Evolutionary conservation across 1,140 invertebrate species (phyloP), one percentile per base, ranked within the genome.

Genomic region (Asobara japonica): DNA sequence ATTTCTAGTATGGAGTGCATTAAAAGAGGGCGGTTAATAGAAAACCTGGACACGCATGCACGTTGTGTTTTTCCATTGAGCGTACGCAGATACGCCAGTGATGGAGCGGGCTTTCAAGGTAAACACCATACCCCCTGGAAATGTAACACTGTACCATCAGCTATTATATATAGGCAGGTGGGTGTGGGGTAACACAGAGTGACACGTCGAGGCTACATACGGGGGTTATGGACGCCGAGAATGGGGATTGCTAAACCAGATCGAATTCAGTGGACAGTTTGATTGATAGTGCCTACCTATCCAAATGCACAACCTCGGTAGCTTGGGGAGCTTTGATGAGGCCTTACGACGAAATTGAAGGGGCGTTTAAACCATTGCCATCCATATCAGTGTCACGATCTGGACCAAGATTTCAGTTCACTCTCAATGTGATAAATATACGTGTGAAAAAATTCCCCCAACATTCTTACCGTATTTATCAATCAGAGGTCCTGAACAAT

Each of bases 221-320:
- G 20, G 65, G 38, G 38, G 45, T 66, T 22, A 22, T 31, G 8
- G 36, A 41, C 25, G 20, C 33, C 3, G 16, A n/a, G 33, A 27
- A 27, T 27, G 18, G 29, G 20, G 41, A 22, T 48, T 69, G 31
- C 72, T 64, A 56, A 74, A 72, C 48, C 45, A 71, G 61, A 72
- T 67, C 71, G 62, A 73, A 74, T 75, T 73, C 74, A 48, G 38
- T 45, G 65, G 78, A 77, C 75, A 78, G 75, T 38, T 76, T 80
- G 79, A 80, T 78, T 69, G 75, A 80, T 78, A 73, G 68, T 62
- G 36, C 41, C 31, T 66, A 66, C 31, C 61, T 66, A 56, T 56
- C 51, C 5, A 56, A 56, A 56, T 56, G 51, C 22, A 56, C 51
- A 56, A 45, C 41, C 41, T 65, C 31, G 7, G 27, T 36, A 2